Percentiles rank a stretch among this genome's conserved stretches.
phyloP scores from a whole-genome alignment of 2,888 invertebrate species.

The Choreutis nemorana region DNA sequence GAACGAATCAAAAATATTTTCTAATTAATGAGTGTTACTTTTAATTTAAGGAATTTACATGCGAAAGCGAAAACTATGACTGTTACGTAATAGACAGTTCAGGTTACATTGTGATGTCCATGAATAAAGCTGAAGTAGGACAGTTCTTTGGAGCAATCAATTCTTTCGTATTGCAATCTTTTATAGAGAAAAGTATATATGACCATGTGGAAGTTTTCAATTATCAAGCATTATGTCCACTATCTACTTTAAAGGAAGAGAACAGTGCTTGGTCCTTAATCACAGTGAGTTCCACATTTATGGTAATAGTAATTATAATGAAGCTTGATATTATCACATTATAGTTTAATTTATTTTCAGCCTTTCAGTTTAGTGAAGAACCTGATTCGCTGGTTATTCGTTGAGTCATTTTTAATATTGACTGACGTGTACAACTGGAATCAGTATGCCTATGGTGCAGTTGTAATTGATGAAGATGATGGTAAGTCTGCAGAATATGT shows the following conservation, averaged over 20 bases:
- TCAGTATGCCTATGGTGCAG: constrained; percentile 23
- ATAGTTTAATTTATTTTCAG: constrained; percentile 26
- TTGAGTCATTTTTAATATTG: constrained; percentile 32
- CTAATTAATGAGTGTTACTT: too few relatives aligned
- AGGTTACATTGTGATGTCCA: constrained; percentile 84
- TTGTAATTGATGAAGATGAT: constrained; percentile 17
- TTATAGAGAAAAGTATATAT: constrained; percentile 76
- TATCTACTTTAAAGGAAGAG: constrained; percentile 18
- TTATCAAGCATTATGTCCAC: constrained; percentile 80
- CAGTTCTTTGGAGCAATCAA: constrained; percentile 87
- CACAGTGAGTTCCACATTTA: constrained; percentile 37
- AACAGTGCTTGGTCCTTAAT: constrained; percentile 31
- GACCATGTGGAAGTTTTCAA: constrained; percentile 81
- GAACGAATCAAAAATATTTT: neutral
- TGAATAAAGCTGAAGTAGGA: constrained; percentile 74
- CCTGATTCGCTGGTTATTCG: constrained; percentile 39
- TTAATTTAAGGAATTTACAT: constrained; percentile 38
- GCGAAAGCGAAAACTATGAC: constrained; percentile 67
- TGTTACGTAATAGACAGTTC: constrained; percentile 94
- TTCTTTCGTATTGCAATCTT: constrained; percentile 77
- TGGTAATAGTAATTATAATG: too few relatives aligned
- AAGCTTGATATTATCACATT: neutral
- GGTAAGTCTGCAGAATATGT: constrained; percentile 26
- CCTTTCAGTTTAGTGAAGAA: constrained; percentile 35
- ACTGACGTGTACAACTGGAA: constrained; percentile 30